Conservation (phyloP, 1,140 invertebrate genomes). For the Drosophila sucinea region DNA sequence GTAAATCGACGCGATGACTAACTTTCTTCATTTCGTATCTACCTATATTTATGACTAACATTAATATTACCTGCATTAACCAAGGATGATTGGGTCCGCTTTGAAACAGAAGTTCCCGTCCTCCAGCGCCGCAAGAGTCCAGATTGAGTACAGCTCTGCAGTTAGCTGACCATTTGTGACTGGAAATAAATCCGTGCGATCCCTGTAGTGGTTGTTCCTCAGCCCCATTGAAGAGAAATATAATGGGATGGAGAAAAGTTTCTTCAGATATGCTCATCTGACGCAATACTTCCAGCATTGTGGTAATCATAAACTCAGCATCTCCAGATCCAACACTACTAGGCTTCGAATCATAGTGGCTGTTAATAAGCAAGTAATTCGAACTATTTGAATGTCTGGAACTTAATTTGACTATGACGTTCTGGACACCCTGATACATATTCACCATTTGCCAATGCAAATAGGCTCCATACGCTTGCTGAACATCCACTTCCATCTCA, state of each 20-base stretch:
- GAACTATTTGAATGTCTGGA: slow-evolving; percentile 78
- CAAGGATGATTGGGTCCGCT: slow-evolving; percentile 95
- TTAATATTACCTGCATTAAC: slow-evolving; percentile 89
- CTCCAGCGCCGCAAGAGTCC: slow-evolving; percentile 97
- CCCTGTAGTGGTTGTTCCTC: slow-evolving; percentile 93
- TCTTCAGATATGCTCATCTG: slow-evolving; percentile 87
- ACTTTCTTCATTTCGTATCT: slow-evolving; percentile 43
- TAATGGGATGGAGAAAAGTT: slow-evolving; percentile 87
- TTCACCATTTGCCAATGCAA: slow-evolving; percentile 91
- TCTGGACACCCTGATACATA: slow-evolving; percentile 88
- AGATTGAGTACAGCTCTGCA: slow-evolving; percentile 94
- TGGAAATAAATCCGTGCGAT: slow-evolving; percentile 96
- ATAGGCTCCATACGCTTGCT: slow-evolving; percentile 88
- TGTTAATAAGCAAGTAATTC: slow-evolving; percentile 92
- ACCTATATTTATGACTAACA: slow-evolving; percentile 33
- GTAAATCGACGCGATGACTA: too few relatives aligned
- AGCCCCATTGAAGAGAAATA: slow-evolving; percentile 95
- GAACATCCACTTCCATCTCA: slow-evolving; percentile 68
- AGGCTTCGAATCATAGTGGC: slow-evolving; percentile 95
- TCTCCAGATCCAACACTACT: slow-evolving; percentile 93
- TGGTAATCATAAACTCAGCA: slow-evolving; percentile 88
- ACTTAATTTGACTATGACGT: slow-evolving; percentile 91
- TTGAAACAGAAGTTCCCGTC: slow-evolving; percentile 97
- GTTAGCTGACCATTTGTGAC: slow-evolving; percentile 87
- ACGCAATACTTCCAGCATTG: slow-evolving; percentile 94